Evolutionary conservation across 2,113 vertebrate species (phyloP).

Genomic region (Heptranchias perlo): DNA sequence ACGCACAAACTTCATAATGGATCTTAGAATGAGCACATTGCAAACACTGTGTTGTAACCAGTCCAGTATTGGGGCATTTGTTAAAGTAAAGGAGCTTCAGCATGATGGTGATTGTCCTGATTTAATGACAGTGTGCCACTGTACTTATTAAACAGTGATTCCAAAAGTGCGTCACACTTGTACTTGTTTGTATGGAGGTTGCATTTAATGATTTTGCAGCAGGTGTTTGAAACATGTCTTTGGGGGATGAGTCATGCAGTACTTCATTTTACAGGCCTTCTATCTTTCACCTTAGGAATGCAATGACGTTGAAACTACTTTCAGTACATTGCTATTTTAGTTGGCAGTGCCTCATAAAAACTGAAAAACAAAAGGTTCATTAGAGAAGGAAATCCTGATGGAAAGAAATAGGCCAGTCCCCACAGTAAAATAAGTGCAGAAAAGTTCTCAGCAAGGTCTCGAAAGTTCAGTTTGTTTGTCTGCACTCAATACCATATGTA

Average conservation of each 20-base stretch:
- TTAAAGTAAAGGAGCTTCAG: not conserved
- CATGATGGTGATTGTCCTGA: not conserved
- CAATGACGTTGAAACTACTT: not conserved
- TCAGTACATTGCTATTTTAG: not conserved
- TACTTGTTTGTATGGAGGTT: not conserved
- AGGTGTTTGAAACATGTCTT: constrained; percentile 6
- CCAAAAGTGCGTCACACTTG: not conserved
- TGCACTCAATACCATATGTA: not conserved
- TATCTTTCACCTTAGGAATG: not conserved
- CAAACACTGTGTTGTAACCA: not conserved
- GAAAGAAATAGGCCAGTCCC: not conserved
- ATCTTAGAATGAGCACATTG: not conserved
- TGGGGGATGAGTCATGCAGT: not conserved
- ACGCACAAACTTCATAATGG: not conserved
- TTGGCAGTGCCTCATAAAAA: not conserved
- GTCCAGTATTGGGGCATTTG: not conserved
- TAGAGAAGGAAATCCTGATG: not conserved
- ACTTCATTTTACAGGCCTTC: not conserved
- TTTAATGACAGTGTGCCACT: not conserved
- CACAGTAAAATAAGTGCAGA: not conserved
- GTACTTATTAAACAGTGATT: not conserved
- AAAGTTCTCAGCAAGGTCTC: not conserved
- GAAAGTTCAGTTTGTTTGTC: not conserved
- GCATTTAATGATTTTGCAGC: constrained; percentile 19
- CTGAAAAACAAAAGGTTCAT: not conserved